Evolutionary conservation across 2,888 invertebrate genomes (phyloP).

Genomic region (Euphydryas editha): DNA sequence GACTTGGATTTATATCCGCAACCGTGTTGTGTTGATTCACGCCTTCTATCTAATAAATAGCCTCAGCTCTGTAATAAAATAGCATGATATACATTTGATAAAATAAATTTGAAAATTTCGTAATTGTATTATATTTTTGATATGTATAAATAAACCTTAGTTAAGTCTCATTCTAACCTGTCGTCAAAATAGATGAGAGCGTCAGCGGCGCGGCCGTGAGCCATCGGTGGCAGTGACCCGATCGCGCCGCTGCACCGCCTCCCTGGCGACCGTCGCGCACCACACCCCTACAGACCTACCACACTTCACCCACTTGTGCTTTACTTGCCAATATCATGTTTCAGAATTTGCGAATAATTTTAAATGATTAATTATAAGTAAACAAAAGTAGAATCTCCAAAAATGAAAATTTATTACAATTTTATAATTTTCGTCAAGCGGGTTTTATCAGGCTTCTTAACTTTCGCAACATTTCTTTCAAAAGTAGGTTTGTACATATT

Average conservation of each 20-base stretch:
- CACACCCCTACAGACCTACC: constrained; percentile 30
- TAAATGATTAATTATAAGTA: constrained; percentile 8
- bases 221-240: constrained; percentile 85
- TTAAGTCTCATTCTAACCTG: constrained; percentile 62
- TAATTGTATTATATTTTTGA: constrained; percentile 4
- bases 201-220: constrained; percentile 72
- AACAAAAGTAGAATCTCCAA: background rate
- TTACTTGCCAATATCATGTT: constrained; percentile 37
- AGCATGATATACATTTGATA: too few species aligned
- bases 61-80: too few species aligned
- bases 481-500: background rate
- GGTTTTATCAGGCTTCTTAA: background rate
- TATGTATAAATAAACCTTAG: constrained; percentile 16
- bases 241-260: constrained; percentile 77
- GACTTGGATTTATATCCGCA: too few species aligned
- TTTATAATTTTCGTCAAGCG: background rate
- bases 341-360: background rate
- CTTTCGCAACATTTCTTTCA: background rate
- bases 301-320: constrained; percentile 8
- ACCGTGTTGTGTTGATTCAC: too few species aligned
- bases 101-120: background rate
- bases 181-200: constrained; percentile 70
- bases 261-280: constrained; percentile 42
- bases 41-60: too few species aligned
- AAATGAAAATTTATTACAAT: background rate